Evolutionary conservation across 2,113 vertebrate species (phyloP).

Genomic region (Catagonus wagneri): DNA sequence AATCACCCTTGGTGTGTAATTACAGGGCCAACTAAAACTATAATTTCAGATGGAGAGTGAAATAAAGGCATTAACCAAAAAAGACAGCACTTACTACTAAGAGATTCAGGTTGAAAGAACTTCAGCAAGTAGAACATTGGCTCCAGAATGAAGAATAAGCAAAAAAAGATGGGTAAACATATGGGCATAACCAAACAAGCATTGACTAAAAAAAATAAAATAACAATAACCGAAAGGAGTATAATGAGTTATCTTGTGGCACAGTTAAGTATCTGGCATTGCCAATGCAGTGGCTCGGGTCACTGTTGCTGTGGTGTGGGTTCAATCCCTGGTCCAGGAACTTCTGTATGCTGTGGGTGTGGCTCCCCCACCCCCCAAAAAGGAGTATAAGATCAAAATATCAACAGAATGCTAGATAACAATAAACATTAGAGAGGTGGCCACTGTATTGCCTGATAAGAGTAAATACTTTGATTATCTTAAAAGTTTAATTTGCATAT

Average conservation of each 20-base stretch:
- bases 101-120: not conserved
- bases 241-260: no score
- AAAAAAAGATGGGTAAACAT: not conserved
- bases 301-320: no score
- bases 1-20: not conserved
- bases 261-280: no score
- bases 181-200: not conserved
- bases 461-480: not conserved
- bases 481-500: not conserved
- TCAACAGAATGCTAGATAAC: not conserved
- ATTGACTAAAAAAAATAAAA: not conserved
- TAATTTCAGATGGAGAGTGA: not conserved
- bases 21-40: not conserved
- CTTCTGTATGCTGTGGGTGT: no score
- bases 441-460: not conserved
- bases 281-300: no score
- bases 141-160: not conserved
- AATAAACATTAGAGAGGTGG: not conserved
- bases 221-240: not conserved
- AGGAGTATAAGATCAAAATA: not conserved
- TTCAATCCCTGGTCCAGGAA: no score
- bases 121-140: not conserved
- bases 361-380: no score
- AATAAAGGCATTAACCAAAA: not conserved
- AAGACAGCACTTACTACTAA: not conserved